Base-by-base conservation (phyloP, 2,113 vertebrate species). In the Salvelinus alpinus region DNA sequence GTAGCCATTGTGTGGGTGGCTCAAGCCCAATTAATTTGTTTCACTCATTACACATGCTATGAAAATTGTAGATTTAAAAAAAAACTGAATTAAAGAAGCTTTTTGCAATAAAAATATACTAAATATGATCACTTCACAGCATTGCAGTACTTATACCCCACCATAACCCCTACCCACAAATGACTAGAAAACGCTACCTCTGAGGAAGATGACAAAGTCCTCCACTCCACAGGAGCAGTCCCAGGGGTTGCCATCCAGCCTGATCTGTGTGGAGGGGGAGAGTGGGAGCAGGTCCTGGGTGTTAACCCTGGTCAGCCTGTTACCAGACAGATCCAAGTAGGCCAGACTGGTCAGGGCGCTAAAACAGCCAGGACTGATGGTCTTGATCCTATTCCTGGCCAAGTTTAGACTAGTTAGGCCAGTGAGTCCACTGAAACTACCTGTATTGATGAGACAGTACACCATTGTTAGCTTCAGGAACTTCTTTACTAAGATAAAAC, bases 161-260 rank as follows among this genome's bases (percentile, higher is more conserved):
- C 22, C 8, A 4, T 5, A 18, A 62, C 25, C 24, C 12, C 20
- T 13, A 34, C 24, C 1, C 16, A 47, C 60, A 31, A 71, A 0
- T 13, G 22, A 48, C 27, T 54, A 65, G 11, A 48, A 60, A 16
- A 48, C 18, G 71, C 83, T 71, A 93, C 93, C 94, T 91, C 77
- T 90, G 0, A 95, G 48, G 68, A 86, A 88, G 3, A 22, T 6
- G 0, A 82, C 82, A 59, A 91, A 92, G 77, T 91, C 86, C 0
- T 81, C 60, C 3, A 88, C 84, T 5, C 71, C 81, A 69, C 92
- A 94, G 1, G 88, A 93, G 29, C 93, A 94, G 76, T 86, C 71
- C 94, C 94, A 95, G 0, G 90, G 93, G 77, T 94, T 94, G 64
- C 80, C 77, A 1, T 83, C 48, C 3, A 94, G 82, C 38, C 51